A percentile compares a stretch with the other conserved stretches of the same genome.
Conservation (phyloP, 2,797 vertebrate genomes). For the Tympanoctomys barrerae region DNA sequence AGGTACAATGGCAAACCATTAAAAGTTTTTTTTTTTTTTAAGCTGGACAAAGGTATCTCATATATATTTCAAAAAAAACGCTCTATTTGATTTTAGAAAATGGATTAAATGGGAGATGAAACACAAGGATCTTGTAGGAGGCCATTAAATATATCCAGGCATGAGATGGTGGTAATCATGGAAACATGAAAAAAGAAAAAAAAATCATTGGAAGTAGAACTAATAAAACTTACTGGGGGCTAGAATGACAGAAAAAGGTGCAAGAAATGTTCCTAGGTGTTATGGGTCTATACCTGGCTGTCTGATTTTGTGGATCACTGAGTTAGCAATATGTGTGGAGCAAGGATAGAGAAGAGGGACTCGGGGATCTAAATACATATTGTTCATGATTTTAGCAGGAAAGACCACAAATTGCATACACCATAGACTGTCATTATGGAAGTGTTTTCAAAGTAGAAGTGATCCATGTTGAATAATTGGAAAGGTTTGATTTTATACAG, state of each 20-base stretch:
- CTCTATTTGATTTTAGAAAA: background rate
- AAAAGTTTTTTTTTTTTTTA: background rate
- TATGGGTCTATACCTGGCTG: background rate
- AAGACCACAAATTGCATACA: background rate
- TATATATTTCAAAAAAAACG: background rate
- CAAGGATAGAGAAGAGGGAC: background rate
- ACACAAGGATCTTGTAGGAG: background rate
- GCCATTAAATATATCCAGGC: background rate
- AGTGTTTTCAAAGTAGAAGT: background rate
- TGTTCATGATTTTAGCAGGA: background rate
- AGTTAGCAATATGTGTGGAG: background rate
- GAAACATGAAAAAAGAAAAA: background rate
- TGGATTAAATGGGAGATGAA: background rate
- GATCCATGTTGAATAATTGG: background rate
- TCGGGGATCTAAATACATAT: background rate
- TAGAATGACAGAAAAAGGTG: background rate
- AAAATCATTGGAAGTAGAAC: background rate
- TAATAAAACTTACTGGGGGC: background rate
- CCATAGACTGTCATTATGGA: background rate
- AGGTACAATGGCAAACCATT: background rate
- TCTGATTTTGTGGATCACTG: background rate
- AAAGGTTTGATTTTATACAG: background rate
- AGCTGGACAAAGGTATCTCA: background rate
- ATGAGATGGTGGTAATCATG: background rate
- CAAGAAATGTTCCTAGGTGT: background rate